Percentiles rank a stretch among this genome's conserved stretches.
phyloP scores from a whole-genome alignment of 2,888 invertebrate species.

The Apotomis betuletana region DNA sequence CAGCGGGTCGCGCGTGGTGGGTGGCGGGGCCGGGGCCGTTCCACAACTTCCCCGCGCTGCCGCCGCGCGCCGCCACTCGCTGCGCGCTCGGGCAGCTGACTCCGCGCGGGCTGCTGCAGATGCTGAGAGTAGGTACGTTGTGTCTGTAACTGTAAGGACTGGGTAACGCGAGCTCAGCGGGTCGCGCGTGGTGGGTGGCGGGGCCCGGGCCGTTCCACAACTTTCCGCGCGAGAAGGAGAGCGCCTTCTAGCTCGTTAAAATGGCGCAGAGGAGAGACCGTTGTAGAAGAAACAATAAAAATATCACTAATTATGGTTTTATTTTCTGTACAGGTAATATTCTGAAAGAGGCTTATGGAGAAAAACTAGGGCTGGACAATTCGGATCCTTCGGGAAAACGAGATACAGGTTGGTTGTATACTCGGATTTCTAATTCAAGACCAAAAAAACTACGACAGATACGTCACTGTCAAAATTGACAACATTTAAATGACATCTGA shows the following conservation, averaged over 20 bases:
- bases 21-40: conserved; percentile 90
- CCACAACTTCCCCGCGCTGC: conserved; percentile 92
- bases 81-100: conserved; percentile 95
- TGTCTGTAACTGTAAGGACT: conserved; percentile 77
- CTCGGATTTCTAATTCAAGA: no score
- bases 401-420: conserved; percentile 61
- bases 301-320: background rate
- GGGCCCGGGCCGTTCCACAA: conserved; percentile 92
- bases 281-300: no score
- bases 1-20: conserved; percentile 86
- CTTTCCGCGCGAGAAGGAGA: conserved; percentile 66
- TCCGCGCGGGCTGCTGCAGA: conserved; percentile 91
- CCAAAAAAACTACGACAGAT: no score
- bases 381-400: conserved; percentile 66
- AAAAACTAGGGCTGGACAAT: conserved; percentile 64
- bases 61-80: conserved; percentile 80
- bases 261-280: no score
- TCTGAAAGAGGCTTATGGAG: conserved; percentile 71
- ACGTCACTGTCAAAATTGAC: no score
- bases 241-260: no score
- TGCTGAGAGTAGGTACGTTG: conserved; percentile 88
- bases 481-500: no score
- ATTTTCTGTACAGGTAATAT: conserved; percentile 66
- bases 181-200: conserved; percentile 89
- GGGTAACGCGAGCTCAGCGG: conserved; percentile 82